Base-by-base conservation (phyloP, 2,113 vertebrate species). In the Pardalotus punctatus region DNA sequence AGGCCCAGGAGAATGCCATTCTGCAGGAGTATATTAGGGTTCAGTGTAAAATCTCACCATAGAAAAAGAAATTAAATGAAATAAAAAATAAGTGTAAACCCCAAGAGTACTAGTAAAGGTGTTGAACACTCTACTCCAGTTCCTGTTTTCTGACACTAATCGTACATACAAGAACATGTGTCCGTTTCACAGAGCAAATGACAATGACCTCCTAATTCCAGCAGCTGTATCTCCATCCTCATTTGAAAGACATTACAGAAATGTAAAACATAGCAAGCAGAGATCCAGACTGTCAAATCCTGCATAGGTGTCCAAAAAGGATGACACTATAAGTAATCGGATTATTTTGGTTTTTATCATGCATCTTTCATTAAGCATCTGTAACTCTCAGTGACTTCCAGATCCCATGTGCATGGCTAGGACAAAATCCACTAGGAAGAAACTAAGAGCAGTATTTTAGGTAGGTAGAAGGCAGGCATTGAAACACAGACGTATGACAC, bases 1-100 rank as follows among this genome's bases (percentile, higher is more conserved):
- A 96, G 94, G 84, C 96, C 91, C 94, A 86, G 24, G 86, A 92
- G 89, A 94, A 95, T 96, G 91, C 78, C 89, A 94, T 96, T 96
- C 90, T 95, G 91, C 93, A 93, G 76, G 60, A 94, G 65, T 80
- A 91, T 92, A 94, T 92, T 95, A 93, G 84, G 95, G 45, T 87
- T 96, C 89, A 77, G 65, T 73, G 71, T 82, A 94, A 96, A 94
- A 96, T 86, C 94, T 86, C 93, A 81, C 88, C 40, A 31, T 19
- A 93, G 92, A 83, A 88, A 88, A 91, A 93, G 56, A 94, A 96
- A 95, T 80, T 72, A 94, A 94, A 94, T 81, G 24, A 94, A 90
- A 84, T 70, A 69, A 74, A 92, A 88, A 95, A 64, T 38, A 96
- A 90, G 67, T 36, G 66, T 77, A 73, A 95, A 88, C 47, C 93